Base-by-base conservation (phyloP, 2,797 vertebrate species). In the Holocentrus rufus region DNA sequence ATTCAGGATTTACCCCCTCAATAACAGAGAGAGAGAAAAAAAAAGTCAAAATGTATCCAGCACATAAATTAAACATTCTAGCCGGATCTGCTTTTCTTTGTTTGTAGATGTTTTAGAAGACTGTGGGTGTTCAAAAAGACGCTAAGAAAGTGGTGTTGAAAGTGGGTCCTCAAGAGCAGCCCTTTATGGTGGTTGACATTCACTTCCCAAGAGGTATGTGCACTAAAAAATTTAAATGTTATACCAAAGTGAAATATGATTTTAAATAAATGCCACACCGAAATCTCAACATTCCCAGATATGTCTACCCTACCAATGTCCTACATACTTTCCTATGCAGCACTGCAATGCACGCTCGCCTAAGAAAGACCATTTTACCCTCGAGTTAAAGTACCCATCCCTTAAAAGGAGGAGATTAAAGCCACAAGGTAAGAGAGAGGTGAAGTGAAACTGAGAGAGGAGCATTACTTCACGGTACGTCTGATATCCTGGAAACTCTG, bases 401-500 rank as follows among this genome's bases (percentile, higher is more conserved):
- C 5, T 57, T 67, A 27, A 44, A 55, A 42, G 22, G 54, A 1
- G 5, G 44, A 25, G 64, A 34, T 56, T 27, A 66, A 52, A 67
- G 47, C 31, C 2, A 58, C 42, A n/a, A 57, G 44, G 27, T 36
- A n/a, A 50, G 14, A 11, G 4, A 58, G 66, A 59, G 5, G 15
- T 13, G n/a, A 36, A 53, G 10, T 30, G 6, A n/a, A 31, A 34
- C 44, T 59, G 46, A 30, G 31, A 11, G 25, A 36, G 25, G 25
- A 27, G 25, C 25, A 27, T 27, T 27, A 27, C 25, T 27, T 27
- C 25, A 27, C 25, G 25, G 52, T 15, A 15, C 34, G 25, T 22
- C 50, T 66, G 64, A 66, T 7, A 34, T 68, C 58, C 55, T 58
- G 36, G n/a, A 73, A 74, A 52, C 53, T 62, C 15, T 15, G 56